phyloP scores from a whole-genome alignment of 2,797 vertebrate genomes.

The Harpagifer antarcticus region DNA sequence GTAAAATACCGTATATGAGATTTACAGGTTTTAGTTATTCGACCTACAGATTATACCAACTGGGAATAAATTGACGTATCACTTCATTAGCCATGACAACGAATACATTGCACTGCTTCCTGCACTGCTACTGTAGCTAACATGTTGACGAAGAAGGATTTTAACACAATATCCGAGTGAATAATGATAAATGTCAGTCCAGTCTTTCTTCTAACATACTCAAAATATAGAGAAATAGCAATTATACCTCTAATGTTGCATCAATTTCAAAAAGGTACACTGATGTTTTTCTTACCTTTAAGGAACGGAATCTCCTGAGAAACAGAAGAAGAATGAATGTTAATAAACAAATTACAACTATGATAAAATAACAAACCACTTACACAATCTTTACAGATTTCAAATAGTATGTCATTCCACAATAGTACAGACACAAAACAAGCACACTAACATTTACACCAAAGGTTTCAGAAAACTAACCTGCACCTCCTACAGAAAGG shows the following conservation, averaged over 20 bases:
- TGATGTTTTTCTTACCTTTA: slow-evolving; percentile 45
- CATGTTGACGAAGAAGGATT: neutral
- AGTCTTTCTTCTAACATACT: neutral
- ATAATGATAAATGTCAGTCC: neutral
- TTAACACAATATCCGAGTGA: neutral
- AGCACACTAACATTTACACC: too few species aligned
- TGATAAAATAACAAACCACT: neutral
- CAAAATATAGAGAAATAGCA: neutral
- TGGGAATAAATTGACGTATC: neutral
- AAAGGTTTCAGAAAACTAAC: too few species aligned
- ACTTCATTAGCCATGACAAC: neutral
- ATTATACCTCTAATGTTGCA: neutral
- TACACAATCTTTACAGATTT: neutral
- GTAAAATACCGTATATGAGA: neutral
- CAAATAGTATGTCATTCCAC: too few species aligned
- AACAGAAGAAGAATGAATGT: slow-evolving; percentile 21
- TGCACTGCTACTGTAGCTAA: neutral
- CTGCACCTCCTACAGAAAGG: too few species aligned
- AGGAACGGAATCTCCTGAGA: slow-evolving; percentile 15
- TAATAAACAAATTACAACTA: neutral
- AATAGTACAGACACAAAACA: slow-evolving; percentile 22
- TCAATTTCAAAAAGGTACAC: neutral
- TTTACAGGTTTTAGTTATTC: neutral
- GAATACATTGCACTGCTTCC: neutral
- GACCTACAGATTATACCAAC: neutral